Evolutionary conservation across 2,888 invertebrate genomes (phyloP), one percentile per base, ranked within the genome.

Genomic region (Polydrusus pterygomalis): DNA sequence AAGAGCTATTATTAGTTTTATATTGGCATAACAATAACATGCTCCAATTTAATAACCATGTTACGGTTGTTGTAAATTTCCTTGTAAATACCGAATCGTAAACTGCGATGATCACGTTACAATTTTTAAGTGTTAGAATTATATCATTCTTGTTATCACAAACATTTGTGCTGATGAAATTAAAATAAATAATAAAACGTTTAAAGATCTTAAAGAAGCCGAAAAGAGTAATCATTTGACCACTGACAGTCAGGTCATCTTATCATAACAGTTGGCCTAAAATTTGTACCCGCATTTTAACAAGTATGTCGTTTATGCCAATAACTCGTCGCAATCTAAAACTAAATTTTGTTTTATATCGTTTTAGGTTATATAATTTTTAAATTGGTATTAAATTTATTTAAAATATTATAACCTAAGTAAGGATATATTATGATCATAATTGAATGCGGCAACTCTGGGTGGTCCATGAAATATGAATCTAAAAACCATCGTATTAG

Each of bases 161-260:
- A 43, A 43, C n/a, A 43, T 3, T n/a, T 43, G n/a, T 43, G 43
- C n/a, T 43, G 10, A 17, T 47, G 47, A 47, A 47, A 9, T 47
- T 47, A 15, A 47, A 47, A 17, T 8, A 17, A 17, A 47, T 47
- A 47, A 17, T 17, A 17, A 17, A 17, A 17, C 47, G 17, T 47
- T 47, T 15, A 47, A 20, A 15, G 65, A 76, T 70, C 70, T 64
- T 38, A 70, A 73, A 67, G 71, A 70, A 79, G 76, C 75, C 79
- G 17, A 76, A 78, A 80, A 74, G 79, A 77, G 76, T 70, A 79
- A 80, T 80, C 80, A 78, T 77, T 80, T 80, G 80, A 80, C 80
- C 79, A 78, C 78, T 73, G 73, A 70, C 75, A 38, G 79, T 70
- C 77, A 79, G 70, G 79, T 77, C 78, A 79, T 62, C 69, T 77